Evolutionary conservation across 2,797 vertebrate genomes (phyloP).

Genomic region (Columba guinea): DNA sequence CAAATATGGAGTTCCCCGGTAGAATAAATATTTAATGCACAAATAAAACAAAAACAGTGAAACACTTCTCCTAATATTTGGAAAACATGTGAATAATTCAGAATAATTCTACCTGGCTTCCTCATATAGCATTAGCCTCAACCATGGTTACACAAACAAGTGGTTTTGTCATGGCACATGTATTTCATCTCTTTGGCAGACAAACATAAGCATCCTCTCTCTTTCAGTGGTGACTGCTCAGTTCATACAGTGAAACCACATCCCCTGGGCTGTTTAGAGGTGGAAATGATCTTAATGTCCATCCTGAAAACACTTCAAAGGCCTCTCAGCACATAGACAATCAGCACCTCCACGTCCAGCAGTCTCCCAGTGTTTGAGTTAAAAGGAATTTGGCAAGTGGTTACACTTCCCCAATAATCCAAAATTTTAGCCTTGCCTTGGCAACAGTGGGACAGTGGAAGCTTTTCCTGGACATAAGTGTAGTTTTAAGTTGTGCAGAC

Average conservation of each 20-base stretch:
- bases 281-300: not conserved
- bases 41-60: not conserved
- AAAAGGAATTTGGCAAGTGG: not conserved
- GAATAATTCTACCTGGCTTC: not conserved
- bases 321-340: not conserved
- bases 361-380: not conserved
- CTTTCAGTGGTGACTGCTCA: not conserved
- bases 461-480: not conserved
- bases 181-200: not conserved
- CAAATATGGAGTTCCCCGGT: not conserved
- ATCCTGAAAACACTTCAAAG: not conserved
- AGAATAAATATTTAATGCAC: not conserved
- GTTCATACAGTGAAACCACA: not conserved
- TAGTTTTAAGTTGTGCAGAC: not conserved
- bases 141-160: not conserved
- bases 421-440: not conserved
- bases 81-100: not conserved
- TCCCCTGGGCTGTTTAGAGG: not conserved
- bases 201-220: not conserved
- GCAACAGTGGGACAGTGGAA: not conserved
- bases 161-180: not conserved
- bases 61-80: not conserved
- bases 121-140: not conserved
- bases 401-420: not conserved
- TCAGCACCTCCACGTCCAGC: not conserved